Percentiles rank a stretch among this genome's conserved stretches.
These are phyloP conservation scores for Gymnocypris eckloni DNA, from an alignment of 2,797 vertebrate genomes.

Conservation along the genomic window DNA sequence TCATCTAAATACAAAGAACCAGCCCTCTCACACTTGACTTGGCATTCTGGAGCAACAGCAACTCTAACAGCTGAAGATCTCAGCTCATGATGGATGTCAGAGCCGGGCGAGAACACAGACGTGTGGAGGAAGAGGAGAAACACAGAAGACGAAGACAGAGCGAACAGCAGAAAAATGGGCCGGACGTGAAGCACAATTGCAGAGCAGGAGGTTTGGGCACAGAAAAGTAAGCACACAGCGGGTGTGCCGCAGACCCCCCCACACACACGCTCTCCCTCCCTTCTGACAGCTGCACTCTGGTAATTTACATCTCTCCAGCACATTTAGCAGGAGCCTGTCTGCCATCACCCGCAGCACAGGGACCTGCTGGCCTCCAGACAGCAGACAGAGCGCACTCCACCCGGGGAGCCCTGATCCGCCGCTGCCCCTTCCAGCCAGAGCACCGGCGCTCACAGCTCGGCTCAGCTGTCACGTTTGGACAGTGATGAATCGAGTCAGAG, in stretches of 20 bases:
- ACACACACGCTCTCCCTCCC: constrained; percentile 73
- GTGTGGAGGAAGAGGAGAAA: not conserved
- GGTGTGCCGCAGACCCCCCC: constrained; percentile 76
- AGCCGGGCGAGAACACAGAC: constrained; percentile 67
- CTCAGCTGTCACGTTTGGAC: constrained; percentile 48
- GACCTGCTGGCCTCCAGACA: constrained; percentile 75
- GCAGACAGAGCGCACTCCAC: constrained; percentile 69
- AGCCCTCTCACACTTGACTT: not conserved
- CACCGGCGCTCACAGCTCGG: not conserved
- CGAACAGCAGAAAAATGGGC: constrained; percentile 49
- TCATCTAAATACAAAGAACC: constrained; percentile 1
- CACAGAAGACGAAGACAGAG: constrained; percentile 18
- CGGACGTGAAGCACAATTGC: constrained; percentile 81
- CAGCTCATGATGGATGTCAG: constrained; percentile 76
- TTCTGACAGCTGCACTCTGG: constrained; percentile 88
- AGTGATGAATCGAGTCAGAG: constrained; percentile 12
- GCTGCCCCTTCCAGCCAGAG: constrained; percentile 65
- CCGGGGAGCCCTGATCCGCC: constrained; percentile 72
- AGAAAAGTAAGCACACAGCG: constrained; percentile 94
- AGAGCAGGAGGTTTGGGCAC: constrained; percentile 90
- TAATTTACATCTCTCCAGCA: constrained; percentile 95
- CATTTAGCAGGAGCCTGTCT: constrained; percentile 91
- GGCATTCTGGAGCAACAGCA: not conserved
- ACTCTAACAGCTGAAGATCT: constrained; percentile 52
- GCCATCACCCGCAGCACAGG: constrained; percentile 86